These are phyloP conservation scores for Brachionus paranguensis DNA, from an alignment of 1,140 invertebrate species.

Conservation along the genomic window DNA sequence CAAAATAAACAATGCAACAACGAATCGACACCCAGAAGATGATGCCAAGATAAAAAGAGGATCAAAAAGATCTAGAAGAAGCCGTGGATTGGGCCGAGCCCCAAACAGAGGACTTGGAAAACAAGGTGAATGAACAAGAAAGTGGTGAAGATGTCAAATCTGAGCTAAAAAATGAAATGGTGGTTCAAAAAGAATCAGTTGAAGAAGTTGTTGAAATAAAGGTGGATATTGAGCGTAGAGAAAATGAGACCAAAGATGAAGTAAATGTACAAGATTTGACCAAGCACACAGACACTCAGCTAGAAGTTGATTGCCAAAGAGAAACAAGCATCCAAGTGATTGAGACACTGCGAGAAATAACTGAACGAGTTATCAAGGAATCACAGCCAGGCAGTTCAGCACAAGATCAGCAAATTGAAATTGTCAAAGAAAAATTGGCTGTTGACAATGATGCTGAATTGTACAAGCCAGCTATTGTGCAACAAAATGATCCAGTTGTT, in stretches of 20 bases:
- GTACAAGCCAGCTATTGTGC: background rate
- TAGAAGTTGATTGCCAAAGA: background rate
- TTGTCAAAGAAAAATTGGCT: background rate
- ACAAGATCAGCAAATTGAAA: background rate
- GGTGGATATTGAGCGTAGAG: background rate
- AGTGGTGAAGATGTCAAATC: too few species aligned
- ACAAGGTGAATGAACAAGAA: too few species aligned
- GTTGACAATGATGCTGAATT: background rate
- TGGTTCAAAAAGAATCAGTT: background rate
- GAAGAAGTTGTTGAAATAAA: background rate
- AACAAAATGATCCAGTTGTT: slow-evolving; percentile 10
- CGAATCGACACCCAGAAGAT: background rate
- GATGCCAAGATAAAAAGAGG: background rate
- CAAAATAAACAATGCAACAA: background rate
- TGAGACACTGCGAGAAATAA: background rate
- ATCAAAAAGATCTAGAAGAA: too few species aligned
- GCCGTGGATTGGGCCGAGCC: too few species aligned
- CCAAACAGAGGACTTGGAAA: too few species aligned
- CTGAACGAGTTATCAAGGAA: background rate
- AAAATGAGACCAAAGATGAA: background rate
- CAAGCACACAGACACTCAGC: background rate
- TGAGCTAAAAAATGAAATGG: too few species aligned
- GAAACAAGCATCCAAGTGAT: background rate
- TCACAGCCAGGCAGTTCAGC: background rate
- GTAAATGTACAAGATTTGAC: background rate